These are phyloP conservation scores for Sesamia nonagrioides DNA, from an alignment of 1,140 invertebrate genomes.

Conservation along the genomic window DNA sequence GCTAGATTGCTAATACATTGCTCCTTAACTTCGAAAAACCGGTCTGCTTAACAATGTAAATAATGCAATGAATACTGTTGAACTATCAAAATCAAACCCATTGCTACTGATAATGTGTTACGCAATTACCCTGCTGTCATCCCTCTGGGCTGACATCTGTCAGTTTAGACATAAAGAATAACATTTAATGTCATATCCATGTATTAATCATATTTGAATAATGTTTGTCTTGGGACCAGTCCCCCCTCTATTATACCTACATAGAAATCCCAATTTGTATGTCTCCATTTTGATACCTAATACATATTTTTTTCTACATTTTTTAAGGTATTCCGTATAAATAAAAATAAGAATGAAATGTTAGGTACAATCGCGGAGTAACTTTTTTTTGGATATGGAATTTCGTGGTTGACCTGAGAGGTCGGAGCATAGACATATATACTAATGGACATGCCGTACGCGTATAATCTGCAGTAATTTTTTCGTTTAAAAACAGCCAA, in stretches of 20 bases:
- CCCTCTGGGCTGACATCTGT: not conserved
- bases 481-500: too few species aligned
- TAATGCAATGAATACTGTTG: too few species aligned
- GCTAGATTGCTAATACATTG: too few species aligned
- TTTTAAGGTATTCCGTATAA: conserved; percentile 4
- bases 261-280: conserved; percentile 5
- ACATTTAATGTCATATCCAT: conserved; percentile 2
- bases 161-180: not conserved
- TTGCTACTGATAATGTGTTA: too few species aligned
- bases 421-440: too few species aligned
- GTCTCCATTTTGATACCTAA: conserved; percentile 4
- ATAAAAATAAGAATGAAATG: not conserved
- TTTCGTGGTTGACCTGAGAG: too few species aligned
- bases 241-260: conserved; percentile 3
- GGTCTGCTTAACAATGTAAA: too few species aligned
- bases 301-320: conserved; percentile 13
- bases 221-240: conserved; percentile 25
- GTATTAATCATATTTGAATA: conserved; percentile 1
- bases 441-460: too few species aligned
- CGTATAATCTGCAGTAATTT: too few species aligned
- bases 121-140: too few species aligned
- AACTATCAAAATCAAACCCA: too few species aligned
- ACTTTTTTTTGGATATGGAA: not conserved
- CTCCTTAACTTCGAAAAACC: too few species aligned
- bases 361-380: not conserved